These are phyloP conservation scores for Bombus breviceps DNA, from an alignment of 1,140 invertebrate genomes.

Conservation along the genomic window DNA sequence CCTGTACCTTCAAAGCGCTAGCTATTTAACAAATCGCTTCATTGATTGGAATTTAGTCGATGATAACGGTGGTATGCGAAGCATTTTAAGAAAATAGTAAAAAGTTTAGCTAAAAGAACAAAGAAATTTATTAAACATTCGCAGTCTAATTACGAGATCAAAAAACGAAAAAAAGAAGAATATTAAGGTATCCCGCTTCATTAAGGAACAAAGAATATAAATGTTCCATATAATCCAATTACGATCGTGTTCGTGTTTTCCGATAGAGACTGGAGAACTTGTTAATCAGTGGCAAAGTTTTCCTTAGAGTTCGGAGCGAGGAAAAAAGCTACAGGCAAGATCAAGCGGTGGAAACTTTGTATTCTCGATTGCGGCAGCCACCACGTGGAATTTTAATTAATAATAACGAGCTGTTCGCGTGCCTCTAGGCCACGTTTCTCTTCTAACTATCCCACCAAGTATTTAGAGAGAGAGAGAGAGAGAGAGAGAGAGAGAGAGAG, in stretches of 20 bases:
- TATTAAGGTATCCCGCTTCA: not conserved
- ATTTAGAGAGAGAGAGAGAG: not conserved
- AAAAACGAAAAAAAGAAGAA: not conserved
- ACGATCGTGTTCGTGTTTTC: not conserved
- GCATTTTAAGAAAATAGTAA: no score
- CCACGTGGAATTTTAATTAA: conserved; percentile 25
- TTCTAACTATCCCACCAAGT: conserved; percentile 5
- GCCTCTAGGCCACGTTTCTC: not conserved
- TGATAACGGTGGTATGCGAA: no score
- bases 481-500: not conserved
- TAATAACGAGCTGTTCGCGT: conserved; percentile 15
- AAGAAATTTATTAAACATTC: not conserved
- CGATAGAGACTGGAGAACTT: not conserved
- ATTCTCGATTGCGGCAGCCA: not conserved
- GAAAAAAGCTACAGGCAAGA: not conserved
- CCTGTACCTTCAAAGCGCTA: no score
- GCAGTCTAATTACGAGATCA: not conserved
- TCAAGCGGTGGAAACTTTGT: not conserved
- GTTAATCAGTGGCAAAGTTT: conserved; percentile 15
- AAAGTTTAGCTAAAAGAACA: not conserved
- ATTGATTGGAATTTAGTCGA: not conserved
- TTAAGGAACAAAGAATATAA: not conserved
- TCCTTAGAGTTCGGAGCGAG: not conserved
- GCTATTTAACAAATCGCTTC: not conserved
- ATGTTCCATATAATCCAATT: not conserved